Evolutionary conservation across 2,797 vertebrate species (phyloP), one percentile per base, ranked within the genome.

Genomic region (Enteromius trimaculatus): DNA sequence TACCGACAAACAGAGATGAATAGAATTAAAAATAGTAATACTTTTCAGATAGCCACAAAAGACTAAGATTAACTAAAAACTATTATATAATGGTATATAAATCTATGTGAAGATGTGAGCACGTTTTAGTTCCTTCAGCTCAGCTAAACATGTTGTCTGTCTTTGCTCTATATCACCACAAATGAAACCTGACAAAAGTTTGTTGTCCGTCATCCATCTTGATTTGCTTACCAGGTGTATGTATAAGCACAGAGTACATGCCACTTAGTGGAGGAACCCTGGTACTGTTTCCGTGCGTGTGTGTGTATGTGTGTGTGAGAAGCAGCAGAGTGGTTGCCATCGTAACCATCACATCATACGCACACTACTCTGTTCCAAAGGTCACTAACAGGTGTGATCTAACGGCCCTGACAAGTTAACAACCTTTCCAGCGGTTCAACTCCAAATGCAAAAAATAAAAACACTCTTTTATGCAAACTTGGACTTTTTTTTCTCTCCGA

Each of bases 101-200:
- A 77, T 70, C 60, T 37, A n/a, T 70, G 26, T 42, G 39, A 51
- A 47, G 53, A 39, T 60, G 44, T 66, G 78, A 60, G 21, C 26
- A 80, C 49, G 13, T 55, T 77, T 89, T 85, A 85, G 81, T 89
- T 90, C 87, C 88, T 88, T 88, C 87, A 88, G 86, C 85, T 88
- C 87, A 88, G 86, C 85, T 85, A 84, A 89, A 88, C 70, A 87
- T 88, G 83, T 86, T 79, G 53, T 87, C 88, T 85, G 86, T 90
- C 85, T 90, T 87, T 86, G 86, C 88, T 91, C 81, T 88, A 90
- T 88, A 77, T 90, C 90, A 91, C 90, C 89, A 88, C 88, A 90
- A 90, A 92, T 92, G 91, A 93, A 86, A 89, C 16, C 86, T 92
- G 89, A 90, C 93, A 90, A 91, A 88, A 91, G 85, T 60, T 90